A percentile compares a stretch with the other conserved stretches of the same genome.
Evolutionary conservation across 2,113 vertebrate genomes (phyloP).

Genomic region (Limanda limanda): DNA sequence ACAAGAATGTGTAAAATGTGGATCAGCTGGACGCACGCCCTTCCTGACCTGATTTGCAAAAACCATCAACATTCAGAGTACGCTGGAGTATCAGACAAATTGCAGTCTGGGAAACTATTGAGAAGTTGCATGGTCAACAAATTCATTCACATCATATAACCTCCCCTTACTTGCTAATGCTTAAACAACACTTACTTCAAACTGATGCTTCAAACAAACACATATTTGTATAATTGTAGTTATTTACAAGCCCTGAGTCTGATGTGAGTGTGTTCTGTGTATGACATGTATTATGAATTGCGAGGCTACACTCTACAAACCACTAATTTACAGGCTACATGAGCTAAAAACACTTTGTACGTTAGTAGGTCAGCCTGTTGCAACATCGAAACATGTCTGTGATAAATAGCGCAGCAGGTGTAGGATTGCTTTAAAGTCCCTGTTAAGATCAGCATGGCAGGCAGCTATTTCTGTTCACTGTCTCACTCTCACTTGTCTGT

Average conservation of each 20-base stretch:
- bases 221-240: too few relatives aligned
- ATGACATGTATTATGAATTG: not conserved
- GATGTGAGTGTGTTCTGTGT: not conserved
- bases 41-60: slow-evolving; percentile 1
- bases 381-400: not conserved
- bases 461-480: slow-evolving; percentile 55
- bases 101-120: too few relatives aligned
- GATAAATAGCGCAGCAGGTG: slow-evolving; percentile 61
- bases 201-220: too few relatives aligned
- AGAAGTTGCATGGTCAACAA: not conserved
- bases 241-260: too few relatives aligned
- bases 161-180: not conserved
- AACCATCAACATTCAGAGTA: not conserved
- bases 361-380: slow-evolving; percentile 24
- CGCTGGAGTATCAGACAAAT: not conserved
- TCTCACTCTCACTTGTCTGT: not conserved
- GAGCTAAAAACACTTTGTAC: not conserved
- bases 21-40: slow-evolving; percentile 15
- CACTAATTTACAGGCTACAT: not conserved
- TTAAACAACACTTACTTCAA: not conserved
- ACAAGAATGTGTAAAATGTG: slow-evolving; percentile 70
- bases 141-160: not conserved
- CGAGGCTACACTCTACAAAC: not conserved
- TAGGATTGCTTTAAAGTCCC: slow-evolving; percentile 32
- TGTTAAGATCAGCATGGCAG: slow-evolving; percentile 37